Evolutionary conservation across 2,888 invertebrate species (phyloP), one percentile per base, ranked within the genome.

Genomic region (Chymomyza amoena): DNA sequence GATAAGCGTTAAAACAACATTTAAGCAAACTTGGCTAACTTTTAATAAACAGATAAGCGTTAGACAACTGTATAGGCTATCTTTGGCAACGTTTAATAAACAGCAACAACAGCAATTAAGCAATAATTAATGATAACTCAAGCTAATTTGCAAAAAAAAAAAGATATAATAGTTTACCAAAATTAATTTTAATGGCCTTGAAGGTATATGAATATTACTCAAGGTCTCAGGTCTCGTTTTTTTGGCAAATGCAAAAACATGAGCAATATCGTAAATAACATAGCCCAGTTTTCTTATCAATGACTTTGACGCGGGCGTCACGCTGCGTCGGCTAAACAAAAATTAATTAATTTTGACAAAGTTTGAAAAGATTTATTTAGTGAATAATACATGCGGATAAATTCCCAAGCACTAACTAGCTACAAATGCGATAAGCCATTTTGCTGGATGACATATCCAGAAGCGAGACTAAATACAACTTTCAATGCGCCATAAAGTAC

Each of bases 401-500:
- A 9, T 45, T 45, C 13, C 39, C 10, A 45, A 45, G 6, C 13
- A n/a, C n/a, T n/a, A 45, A 13, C 39, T 13, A 45, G 25, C 25
- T 25, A 10, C 2, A 13, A 45, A 45, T 45, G 39, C 13, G 39
- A 45, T 45, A 45, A 45, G 39, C 39, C 13, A 45, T 45, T 13
- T 45, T 45, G 13, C 36, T 25, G 57, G 76, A 76, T 74, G 76
- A 76, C 76, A 74, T 72, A 76, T 4, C n/a, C n/a, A n/a, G n/a
- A n/a, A n/a, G 13, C 32, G 32, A 32, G 32, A 32, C 32, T 32
- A 32, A 32, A 7, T 32, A 32, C 1, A 7, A 32, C 32, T 32
- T 32, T 32, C 7, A 32, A 45, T 45, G 39, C 39, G 39, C 13
- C 39, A 45, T 13, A 13, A 45, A 45, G 32, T 32, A 7, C 32